Base-by-base conservation (phyloP, 2,888 invertebrate species). In the Sicus ferrugineus region DNA sequence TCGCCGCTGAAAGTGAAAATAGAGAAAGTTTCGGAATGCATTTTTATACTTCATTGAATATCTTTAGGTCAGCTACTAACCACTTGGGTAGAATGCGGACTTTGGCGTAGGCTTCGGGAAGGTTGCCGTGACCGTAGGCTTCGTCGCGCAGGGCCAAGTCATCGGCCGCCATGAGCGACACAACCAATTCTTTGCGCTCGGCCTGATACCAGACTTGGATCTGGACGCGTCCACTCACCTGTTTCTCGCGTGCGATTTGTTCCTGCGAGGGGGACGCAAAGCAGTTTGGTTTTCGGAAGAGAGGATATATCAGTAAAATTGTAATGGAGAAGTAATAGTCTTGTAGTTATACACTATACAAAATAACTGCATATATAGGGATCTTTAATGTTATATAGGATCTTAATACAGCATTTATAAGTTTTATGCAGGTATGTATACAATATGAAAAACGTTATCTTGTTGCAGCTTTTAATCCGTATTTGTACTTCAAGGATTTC, bases 151-250 rank as follows among this genome's bases (percentile, higher is more conserved):
- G 84, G 28, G 93, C 92, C 74, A 96, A 87, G 83, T 94, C 94
- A 80, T 95, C 94, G 9, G 92, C 96, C 3, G 93, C 94, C 81
- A 95, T 89, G 62, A 96, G 89, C 5, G 94, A 93, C 30, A 96
- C 93, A 11, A 93, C 92, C 69, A 96, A 87, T 80, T 95, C 94
- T 77, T 90, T 90, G 71, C 93, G 88, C 79, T 94, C 94, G 70
- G 91, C 90, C 81, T 95, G 93, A 87, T 95, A 95, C 91, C 93
- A 94, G 68, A 96, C 92, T 83, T 96, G 95, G 74, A 96, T 89
- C 86, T 95, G 94, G 46, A 96, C 90, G 26, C 95, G 89, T 54
- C 94, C 94, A 30, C 91, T 89, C 69, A 92, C 90, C 76, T 90
- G 90, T 73, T 92, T 90, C 84, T 93, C 92, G 71, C 91, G 89